These are phyloP conservation scores for Ochlodes sylvanus DNA, from an alignment of 2,888 invertebrate genomes.

Conservation along the genomic window DNA sequence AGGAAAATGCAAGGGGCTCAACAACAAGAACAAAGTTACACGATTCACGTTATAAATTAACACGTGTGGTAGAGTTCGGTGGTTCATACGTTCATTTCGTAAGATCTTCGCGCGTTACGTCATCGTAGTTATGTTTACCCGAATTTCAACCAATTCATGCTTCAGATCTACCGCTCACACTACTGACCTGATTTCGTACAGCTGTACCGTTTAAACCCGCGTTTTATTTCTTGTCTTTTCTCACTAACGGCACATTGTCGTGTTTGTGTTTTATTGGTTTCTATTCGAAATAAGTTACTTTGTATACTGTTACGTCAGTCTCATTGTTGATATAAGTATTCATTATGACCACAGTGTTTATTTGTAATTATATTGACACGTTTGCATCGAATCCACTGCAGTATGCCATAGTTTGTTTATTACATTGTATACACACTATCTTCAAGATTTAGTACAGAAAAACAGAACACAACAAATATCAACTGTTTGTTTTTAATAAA, in stretches of 20 bases:
- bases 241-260: slow-evolving; percentile 40
- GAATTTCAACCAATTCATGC: slow-evolving; percentile 65
- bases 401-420: slow-evolving; percentile 2
- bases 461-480: slow-evolving; percentile 1
- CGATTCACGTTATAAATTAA: background rate
- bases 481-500: slow-evolving; percentile 9
- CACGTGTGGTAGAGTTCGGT: slow-evolving; percentile 49
- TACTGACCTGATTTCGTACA: slow-evolving; percentile 75
- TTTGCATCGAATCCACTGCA: background rate
- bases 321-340: slow-evolving; percentile 11
- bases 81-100: slow-evolving; percentile 66
- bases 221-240: slow-evolving; percentile 48
- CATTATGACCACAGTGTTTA: slow-evolving; percentile 1
- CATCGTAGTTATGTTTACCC: slow-evolving; percentile 71
- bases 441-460: background rate
- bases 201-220: slow-evolving; percentile 56
- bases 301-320: slow-evolving; percentile 8
- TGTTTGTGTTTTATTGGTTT: slow-evolving; percentile 39
- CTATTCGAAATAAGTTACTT: slow-evolving; percentile 24
- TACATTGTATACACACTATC: background rate
- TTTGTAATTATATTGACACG: slow-evolving; percentile 14
- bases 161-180: slow-evolving; percentile 70
- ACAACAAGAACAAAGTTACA: background rate
- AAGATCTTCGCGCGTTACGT: slow-evolving; percentile 70
- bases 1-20: background rate